phyloP scores from a whole-genome alignment of 2,888 invertebrate species.

The Amphipyra tragopoginis region DNA sequence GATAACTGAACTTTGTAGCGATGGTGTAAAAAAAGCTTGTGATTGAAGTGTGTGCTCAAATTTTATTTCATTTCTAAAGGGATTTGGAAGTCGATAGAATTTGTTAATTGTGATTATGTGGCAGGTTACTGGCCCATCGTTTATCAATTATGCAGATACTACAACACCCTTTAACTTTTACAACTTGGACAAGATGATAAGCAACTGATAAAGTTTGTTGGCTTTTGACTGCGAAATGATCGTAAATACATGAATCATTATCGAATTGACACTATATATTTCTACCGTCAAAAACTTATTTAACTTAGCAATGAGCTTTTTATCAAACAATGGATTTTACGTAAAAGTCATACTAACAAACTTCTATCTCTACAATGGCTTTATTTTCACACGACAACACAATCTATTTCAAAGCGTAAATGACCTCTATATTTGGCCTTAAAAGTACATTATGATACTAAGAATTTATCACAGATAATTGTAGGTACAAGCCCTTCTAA shows the following conservation, averaged over 20 bases:
- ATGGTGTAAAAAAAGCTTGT: too few relatives aligned
- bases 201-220: slow-evolving; percentile 35
- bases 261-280: slow-evolving; percentile 18
- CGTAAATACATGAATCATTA: slow-evolving; percentile 11
- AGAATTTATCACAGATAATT: slow-evolving; percentile 55
- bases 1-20: too few relatives aligned
- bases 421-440: slow-evolving; percentile 51
- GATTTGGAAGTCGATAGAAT: neutral
- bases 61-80: neutral
- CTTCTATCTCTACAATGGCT: neutral
- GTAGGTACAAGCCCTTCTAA: slow-evolving; percentile 69
- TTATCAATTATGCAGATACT: slow-evolving; percentile 48
- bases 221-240: slow-evolving; percentile 35
- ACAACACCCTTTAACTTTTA: slow-evolving; percentile 32
- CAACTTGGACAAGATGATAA: slow-evolving; percentile 51
- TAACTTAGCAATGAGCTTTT: neutral
- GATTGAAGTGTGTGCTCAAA: neutral
- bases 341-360: too few relatives aligned
- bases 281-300: neutral
- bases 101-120: neutral
- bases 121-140: slow-evolving; percentile 9
- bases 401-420: slow-evolving; percentile 35
- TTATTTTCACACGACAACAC: slow-evolving; percentile 2
- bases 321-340: neutral
- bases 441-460: slow-evolving; percentile 36